Base-by-base conservation (phyloP, 2,113 vertebrate species). In the Microtus oregoni region DNA sequence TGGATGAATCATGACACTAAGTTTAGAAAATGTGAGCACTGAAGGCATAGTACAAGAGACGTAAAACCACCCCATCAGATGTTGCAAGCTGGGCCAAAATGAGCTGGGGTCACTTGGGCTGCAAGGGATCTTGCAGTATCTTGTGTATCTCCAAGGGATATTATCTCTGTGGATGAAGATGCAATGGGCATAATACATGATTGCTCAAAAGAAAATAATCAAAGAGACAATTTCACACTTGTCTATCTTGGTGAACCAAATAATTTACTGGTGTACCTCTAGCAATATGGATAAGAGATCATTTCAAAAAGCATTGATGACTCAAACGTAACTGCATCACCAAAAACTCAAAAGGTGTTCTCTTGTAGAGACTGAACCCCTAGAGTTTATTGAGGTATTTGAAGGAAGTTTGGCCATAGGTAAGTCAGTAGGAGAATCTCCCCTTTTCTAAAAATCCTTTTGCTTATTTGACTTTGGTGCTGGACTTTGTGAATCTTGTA, bases 61-160 rank as follows among this genome's bases (percentile, higher is more conserved):
- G 67, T 5, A 41, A 11, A 50, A 28, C 1, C 5, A 61, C 5
- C 28, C 55, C 19, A 32, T 24, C 26, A 17, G 10, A 30, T 52
- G 20, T 7, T 24, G 24, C n/a, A 24, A 0, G 3, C 14, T 76
- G 7, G 24, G 30, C 47, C 79, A 58, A 32, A n/a, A 67, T n/a
- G 13, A n/a, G 10, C 28, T 44, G 4, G 26, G 6, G 12, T 77
- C 41, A 75, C 4, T 24, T 47, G 52, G 82, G 65, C 61, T 63
- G 15, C 19, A 65, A 28, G 76, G 28, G 19, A 7, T 58, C 55
- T 58, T 58, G 55, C 55, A 58, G 17, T 58, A 20, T 20, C 55
- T 76, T 0, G 0, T 24, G 47, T 92, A 4, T 35, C 19, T 47
- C 19, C 24, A 24, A 73, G 55, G 67, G 0, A 41, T 41, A 14